phyloP scores from a whole-genome alignment of 2,888 invertebrate species.

The Merodon equestris region DNA sequence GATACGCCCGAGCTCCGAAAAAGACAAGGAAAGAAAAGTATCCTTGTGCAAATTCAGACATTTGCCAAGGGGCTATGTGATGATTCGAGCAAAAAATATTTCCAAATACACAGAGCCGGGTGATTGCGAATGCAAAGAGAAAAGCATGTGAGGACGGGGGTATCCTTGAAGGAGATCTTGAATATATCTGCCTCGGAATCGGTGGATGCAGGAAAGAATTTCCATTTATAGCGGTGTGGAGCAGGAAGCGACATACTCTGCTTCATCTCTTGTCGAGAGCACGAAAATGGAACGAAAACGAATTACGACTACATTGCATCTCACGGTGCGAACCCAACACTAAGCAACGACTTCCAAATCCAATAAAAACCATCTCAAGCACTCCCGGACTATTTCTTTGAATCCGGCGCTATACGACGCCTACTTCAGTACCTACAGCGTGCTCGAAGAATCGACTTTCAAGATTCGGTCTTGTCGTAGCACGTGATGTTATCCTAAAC shows the following conservation, averaged over 20 bases:
- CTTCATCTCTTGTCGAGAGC: conserved; percentile 3
- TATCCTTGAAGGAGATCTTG: too few species aligned
- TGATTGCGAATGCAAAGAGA: too few species aligned
- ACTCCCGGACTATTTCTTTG: not conserved
- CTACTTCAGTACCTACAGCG: not conserved
- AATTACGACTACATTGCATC: not conserved
- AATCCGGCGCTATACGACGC: not conserved
- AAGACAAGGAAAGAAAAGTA: conserved; percentile 1
- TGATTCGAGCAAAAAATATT: too few species aligned
- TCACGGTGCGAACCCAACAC: not conserved
- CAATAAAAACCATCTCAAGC: conserved; percentile 22
- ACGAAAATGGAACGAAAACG: conserved; percentile 1
- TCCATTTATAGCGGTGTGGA: conserved; percentile 22
- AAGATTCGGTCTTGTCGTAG: not conserved
- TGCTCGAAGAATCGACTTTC: conserved; percentile 3
- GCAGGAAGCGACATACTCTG: conserved; percentile 29
- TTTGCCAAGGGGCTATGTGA: not conserved
- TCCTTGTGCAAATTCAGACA: conserved; percentile 21
- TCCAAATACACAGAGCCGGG: too few species aligned
- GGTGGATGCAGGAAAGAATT: not conserved
- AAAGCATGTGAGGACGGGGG: too few species aligned
- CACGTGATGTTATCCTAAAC: conserved; percentile 36
- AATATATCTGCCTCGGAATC: not conserved
- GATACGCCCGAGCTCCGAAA: conserved; percentile 13
- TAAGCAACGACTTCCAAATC: conserved; percentile 13